Conservation (phyloP, 2,113 vertebrate species). For the Gymnogyps californianus region DNA sequence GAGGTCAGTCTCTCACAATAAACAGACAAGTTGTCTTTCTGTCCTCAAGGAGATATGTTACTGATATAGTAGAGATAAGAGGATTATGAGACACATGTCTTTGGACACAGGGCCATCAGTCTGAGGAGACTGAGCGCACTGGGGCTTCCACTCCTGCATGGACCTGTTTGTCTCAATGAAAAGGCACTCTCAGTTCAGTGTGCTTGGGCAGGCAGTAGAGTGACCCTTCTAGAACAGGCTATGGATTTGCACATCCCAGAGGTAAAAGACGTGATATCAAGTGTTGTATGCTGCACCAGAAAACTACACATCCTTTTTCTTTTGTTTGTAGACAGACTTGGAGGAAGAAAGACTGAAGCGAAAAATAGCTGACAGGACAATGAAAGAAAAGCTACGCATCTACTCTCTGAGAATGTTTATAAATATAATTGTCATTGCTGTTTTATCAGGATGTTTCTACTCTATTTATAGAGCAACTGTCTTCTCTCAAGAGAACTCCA, state of each 20-base stretch:
- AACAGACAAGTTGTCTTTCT: neutral
- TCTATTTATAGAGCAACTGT: slow-evolving; percentile 87
- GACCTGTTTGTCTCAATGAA: neutral
- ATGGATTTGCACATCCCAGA: neutral
- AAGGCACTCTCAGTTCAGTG: neutral
- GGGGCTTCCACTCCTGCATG: neutral
- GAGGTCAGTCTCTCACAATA: neutral
- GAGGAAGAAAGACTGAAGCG: slow-evolving; percentile 87
- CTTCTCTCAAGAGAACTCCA: slow-evolving; percentile 82
- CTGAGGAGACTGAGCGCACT: neutral
- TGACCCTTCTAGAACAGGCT: neutral
- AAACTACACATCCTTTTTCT: neutral
- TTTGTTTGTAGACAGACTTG: slow-evolving; percentile 83
- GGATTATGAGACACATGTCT: neutral
- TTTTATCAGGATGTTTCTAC: slow-evolving; percentile 88
- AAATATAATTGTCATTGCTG: slow-evolving; percentile 83
- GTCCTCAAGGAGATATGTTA: neutral
- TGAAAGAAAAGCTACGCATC: slow-evolving; percentile 80
- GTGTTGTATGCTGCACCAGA: neutral
- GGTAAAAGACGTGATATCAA: neutral
- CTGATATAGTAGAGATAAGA: neutral
- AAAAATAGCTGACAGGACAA: slow-evolving; percentile 85
- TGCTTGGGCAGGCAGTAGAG: neutral
- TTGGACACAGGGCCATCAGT: neutral
- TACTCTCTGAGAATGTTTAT: slow-evolving; percentile 82